Percentiles rank a stretch among this genome's conserved stretches.
phyloP scores from a whole-genome alignment of 2,113 vertebrate species.

The Kryptolebias marmoratus region DNA sequence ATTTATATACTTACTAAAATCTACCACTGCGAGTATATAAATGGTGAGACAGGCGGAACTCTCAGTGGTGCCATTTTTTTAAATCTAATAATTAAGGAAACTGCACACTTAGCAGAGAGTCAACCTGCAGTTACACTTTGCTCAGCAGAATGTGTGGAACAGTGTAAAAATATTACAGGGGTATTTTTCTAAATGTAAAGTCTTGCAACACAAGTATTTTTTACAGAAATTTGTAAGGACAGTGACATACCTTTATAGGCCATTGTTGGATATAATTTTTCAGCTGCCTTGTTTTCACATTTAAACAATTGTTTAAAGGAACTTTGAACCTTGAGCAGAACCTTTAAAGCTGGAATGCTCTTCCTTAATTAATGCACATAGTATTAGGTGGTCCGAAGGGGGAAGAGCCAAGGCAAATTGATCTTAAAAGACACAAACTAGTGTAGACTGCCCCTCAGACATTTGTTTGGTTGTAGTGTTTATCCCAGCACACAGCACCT shows the following conservation, averaged over 20 bases:
- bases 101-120: constrained; percentile 7
- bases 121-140: constrained; percentile 5
- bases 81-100: constrained; percentile 10
- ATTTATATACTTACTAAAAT: constrained; percentile 12
- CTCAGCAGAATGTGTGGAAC: neutral
- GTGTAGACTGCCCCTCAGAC: constrained; percentile 66
- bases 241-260: neutral
- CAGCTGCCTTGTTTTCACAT: neutral
- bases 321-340: constrained; percentile 31
- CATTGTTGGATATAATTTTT: neutral
- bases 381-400: constrained; percentile 54
- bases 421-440: constrained; percentile 70
- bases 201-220: constrained; percentile 1
- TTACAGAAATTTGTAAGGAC: neutral
- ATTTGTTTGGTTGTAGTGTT: constrained; percentile 71
- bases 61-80: neutral
- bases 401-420: constrained; percentile 67
- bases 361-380: constrained; percentile 58
- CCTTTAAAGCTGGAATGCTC: constrained; percentile 34
- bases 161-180: neutral
- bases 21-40: constrained; percentile 7
- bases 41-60: neutral
- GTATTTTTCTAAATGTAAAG: neutral
- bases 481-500: constrained; percentile 75
- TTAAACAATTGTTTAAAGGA: constrained; percentile 15